Evolutionary conservation across 2,888 invertebrate species (phyloP), one percentile per base, ranked within the genome.

Genomic region (Meandrusa payeni): DNA sequence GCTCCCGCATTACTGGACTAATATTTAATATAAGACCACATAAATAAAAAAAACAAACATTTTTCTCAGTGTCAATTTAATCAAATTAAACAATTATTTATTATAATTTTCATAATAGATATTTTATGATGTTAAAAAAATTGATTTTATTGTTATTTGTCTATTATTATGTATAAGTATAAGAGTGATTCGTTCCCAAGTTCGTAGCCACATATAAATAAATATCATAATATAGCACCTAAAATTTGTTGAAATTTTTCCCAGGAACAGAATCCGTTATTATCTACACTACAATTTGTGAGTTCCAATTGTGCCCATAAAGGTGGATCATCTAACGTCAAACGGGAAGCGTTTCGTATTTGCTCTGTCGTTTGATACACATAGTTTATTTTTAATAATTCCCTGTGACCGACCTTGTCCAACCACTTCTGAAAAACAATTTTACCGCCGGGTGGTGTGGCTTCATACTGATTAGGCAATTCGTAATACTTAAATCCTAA

Each of bases 391-490:
- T 77, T 79, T 11, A 81, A 51, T 10, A 66, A 55, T 50, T 63
- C 57, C n/a, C 53, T 46, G 3, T 66, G 54, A 0, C 13, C 39
- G 0, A 42, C 39, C 10, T 58, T 51, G 19, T 76, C 66, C 1
- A 60, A 52, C 76, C 76, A 82, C 54, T 73, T 82, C 54, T 83
- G 75, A 41, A 82, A 82, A 1, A 82, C 60, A 1, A 85, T 15
- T 60, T 81, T 83, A 1, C 78, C 75, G 2, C 83, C 83, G 17
- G 83, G 65, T 0, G 85, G 85, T 1, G 66, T 72, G 2, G 54
- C 57, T 48, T 85, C 83, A 13, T 59, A 58, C 37, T 79, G 78
- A 23, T 65, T 60, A 7, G 64, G 57, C 9, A 80, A 51, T 5
- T 41, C 47, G 44, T 64, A 78, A 0, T 55, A 41, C 45, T 72